phyloP scores from a whole-genome alignment of 2,888 invertebrate species.

The Argyra leucocephala region DNA sequence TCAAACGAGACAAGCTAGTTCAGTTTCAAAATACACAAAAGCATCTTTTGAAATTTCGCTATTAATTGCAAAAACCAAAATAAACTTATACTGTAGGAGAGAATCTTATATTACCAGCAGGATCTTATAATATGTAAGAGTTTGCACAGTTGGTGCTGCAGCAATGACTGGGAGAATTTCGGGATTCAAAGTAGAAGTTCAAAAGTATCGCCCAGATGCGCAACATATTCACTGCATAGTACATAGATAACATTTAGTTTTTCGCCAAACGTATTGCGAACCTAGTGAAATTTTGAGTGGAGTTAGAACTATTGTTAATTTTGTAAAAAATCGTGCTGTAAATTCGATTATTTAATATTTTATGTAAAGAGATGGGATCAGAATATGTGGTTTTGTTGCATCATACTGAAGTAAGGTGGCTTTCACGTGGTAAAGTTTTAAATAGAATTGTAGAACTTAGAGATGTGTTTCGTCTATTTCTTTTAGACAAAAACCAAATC shows the following conservation, averaged over 20 bases:
- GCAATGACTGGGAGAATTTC: slow-evolving; percentile 11
- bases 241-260: slow-evolving; percentile 15
- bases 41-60: not conserved
- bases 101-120: slow-evolving; percentile 8
- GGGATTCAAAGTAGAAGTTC: slow-evolving; percentile 10
- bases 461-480: slow-evolving; percentile 12
- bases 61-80: slow-evolving; percentile 7
- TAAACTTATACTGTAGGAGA: slow-evolving; percentile 7
- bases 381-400: not conserved
- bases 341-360: slow-evolving; percentile 10
- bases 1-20: slow-evolving; percentile 5
- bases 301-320: slow-evolving; percentile 11
- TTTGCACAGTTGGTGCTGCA: slow-evolving; percentile 13
- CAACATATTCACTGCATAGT: slow-evolving; percentile 16
- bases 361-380: slow-evolving; percentile 8
- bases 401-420: slow-evolving; percentile 10
- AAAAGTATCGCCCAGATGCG: not conserved
- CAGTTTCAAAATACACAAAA: not conserved
- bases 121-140: slow-evolving; percentile 11
- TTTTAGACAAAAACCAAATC: slow-evolving; percentile 11
- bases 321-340: slow-evolving; percentile 12
- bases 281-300: slow-evolving; percentile 11
- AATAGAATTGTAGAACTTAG: slow-evolving; percentile 11
- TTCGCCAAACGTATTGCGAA: slow-evolving; percentile 13
- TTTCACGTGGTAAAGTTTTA: slow-evolving; percentile 10